phyloP scores from a whole-genome alignment of 2,888 invertebrate species.

The Thumatha senex region DNA sequence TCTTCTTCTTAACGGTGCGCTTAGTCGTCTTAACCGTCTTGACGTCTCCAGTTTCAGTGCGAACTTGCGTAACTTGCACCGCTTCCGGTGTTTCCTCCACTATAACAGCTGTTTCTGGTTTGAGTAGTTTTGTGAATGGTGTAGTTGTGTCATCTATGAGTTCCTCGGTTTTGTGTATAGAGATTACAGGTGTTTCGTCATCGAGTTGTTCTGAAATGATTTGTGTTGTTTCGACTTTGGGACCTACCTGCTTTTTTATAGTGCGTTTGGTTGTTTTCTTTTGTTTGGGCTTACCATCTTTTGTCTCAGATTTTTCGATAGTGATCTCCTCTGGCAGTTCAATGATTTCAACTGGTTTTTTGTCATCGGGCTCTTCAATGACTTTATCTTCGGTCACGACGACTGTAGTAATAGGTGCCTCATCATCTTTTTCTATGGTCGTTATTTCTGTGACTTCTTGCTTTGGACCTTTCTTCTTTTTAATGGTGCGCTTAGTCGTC shows the following conservation, averaged over 20 bases:
- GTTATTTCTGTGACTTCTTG: neutral
- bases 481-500: neutral
- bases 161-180: neutral
- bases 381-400: neutral
- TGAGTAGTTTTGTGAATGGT: neutral
- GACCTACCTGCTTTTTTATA: slow-evolving; percentile 40
- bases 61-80: neutral
- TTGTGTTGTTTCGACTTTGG: slow-evolving; percentile 40
- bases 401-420: neutral
- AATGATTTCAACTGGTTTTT: neutral
- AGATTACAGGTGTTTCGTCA: neutral
- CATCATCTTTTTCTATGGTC: neutral
- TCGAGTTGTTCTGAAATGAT: slow-evolving; percentile 1
- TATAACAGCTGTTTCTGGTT: neutral
- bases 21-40: neutral
- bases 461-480: neutral
- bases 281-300: slow-evolving; percentile 47
- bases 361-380: neutral
- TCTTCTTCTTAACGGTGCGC: neutral
- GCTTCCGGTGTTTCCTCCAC: neutral
- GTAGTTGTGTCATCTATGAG: neutral
- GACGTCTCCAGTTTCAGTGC: neutral
- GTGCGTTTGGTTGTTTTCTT: slow-evolving; percentile 42
- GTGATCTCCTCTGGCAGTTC: slow-evolving; percentile 4
- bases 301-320: slow-evolving; percentile 43